phyloP scores from a whole-genome alignment of 2,113 vertebrate species.

The Nanger granti region DNA sequence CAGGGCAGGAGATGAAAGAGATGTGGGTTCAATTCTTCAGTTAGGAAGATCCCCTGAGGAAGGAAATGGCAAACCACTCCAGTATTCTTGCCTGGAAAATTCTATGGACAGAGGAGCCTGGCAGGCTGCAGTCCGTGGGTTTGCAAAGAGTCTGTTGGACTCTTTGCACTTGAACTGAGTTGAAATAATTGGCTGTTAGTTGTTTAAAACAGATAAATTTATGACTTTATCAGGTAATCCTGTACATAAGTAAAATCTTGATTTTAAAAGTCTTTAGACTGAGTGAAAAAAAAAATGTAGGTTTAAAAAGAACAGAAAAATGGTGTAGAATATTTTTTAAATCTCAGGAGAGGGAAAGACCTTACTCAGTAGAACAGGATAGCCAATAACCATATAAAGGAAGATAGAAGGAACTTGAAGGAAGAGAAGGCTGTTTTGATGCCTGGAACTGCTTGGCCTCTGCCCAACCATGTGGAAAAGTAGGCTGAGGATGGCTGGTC shows the following conservation, averaged over 20 bases:
- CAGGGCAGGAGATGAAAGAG: neutral
- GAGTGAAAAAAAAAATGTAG: conserved; percentile 19
- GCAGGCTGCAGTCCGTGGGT: neutral
- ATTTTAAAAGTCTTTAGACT: neutral
- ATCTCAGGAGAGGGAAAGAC: neutral
- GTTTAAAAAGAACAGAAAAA: neutral
- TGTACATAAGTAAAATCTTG: neutral
- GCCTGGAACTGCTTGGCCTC: neutral
- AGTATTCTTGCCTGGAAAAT: neutral
- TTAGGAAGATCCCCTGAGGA: neutral
- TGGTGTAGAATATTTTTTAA: neutral
- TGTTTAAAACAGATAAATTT: neutral
- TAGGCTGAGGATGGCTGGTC: neutral
- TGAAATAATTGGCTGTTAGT: neutral
- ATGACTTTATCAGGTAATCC: neutral
- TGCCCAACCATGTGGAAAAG: neutral
- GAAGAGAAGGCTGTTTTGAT: neutral
- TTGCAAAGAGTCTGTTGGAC: neutral
- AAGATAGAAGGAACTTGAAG: neutral
- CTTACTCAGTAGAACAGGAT: neutral
- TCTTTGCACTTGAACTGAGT: neutral
- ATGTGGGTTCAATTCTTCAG: neutral
- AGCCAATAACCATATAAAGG: neutral
- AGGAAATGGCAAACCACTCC: neutral
- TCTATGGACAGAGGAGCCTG: neutral